Evolutionary conservation across 2,797 vertebrate genomes (phyloP).

Genomic region (Chromobotia macracanthus): DNA sequence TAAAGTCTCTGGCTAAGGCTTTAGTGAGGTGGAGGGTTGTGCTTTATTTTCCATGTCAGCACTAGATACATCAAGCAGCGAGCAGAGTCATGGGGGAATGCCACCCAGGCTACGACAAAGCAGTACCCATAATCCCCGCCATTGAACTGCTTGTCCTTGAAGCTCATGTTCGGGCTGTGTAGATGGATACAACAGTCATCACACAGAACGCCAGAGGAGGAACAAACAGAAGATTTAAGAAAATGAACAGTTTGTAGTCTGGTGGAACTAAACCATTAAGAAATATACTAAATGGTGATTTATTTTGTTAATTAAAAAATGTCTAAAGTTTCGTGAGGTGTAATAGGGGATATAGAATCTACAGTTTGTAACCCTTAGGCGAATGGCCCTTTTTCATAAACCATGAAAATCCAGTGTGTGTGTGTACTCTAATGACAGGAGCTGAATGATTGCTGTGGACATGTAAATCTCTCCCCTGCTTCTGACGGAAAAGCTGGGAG

Average conservation of each 20-base stretch:
- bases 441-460: slow-evolving; percentile 88
- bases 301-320: too few relatives aligned
- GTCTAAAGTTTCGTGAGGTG: neutral
- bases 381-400: too few relatives aligned
- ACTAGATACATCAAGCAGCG: slow-evolving; percentile 93
- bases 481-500: slow-evolving; percentile 94
- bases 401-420: too few relatives aligned
- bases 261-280: too few relatives aligned
- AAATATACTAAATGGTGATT: too few relatives aligned
- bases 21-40: slow-evolving; percentile 51
- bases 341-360: too few relatives aligned
- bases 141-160: slow-evolving; percentile 66
- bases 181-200: slow-evolving; percentile 89
- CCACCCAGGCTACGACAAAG: slow-evolving; percentile 91
- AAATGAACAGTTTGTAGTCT: neutral
- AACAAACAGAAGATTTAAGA: neutral
- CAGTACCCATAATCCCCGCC: slow-evolving; percentile 84
- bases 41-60: slow-evolving; percentile 91
- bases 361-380: too few relatives aligned
- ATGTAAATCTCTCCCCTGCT: slow-evolving; percentile 94
- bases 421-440: slow-evolving; percentile 87
- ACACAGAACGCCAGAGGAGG: slow-evolving; percentile 81
- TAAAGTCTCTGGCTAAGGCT: slow-evolving; percentile 61
- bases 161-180: slow-evolving; percentile 82
- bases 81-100: slow-evolving; percentile 89